phyloP scores from a whole-genome alignment of 2,797 vertebrate genomes.

The Botia almorhae region DNA sequence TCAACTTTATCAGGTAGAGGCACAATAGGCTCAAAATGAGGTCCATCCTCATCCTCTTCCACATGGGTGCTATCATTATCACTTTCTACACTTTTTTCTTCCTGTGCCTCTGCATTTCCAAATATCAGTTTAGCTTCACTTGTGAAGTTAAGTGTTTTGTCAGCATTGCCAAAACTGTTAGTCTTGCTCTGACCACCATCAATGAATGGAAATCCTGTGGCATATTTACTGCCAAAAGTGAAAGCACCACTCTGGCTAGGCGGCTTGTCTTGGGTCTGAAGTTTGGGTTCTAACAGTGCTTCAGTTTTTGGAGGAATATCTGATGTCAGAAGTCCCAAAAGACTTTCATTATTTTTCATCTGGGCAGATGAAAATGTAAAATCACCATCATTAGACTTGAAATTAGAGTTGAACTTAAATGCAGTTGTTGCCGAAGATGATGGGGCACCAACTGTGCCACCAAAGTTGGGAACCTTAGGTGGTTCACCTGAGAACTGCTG shows the following conservation, averaged over 20 bases:
- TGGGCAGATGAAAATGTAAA: slow-evolving; percentile 91
- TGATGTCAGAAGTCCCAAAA: slow-evolving; percentile 90
- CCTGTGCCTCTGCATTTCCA: slow-evolving; percentile 68
- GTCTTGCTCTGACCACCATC: slow-evolving; percentile 75
- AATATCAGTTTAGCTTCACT: slow-evolving; percentile 76
- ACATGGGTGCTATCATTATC: slow-evolving; percentile 87
- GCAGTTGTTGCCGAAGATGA: slow-evolving; percentile 74
- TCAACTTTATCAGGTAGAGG: slow-evolving; percentile 97
- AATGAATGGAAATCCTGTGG: slow-evolving; percentile 76
- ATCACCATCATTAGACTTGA: slow-evolving; percentile 97
- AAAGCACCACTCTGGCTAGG: slow-evolving; percentile 78
- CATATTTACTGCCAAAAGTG: slow-evolving; percentile 83
- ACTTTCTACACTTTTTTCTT: slow-evolving; percentile 79
- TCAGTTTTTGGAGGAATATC: slow-evolving; percentile 86
- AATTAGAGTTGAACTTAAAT: slow-evolving; percentile 98
- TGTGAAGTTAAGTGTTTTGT: slow-evolving; percentile 81
- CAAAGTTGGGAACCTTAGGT: slow-evolving; percentile 80
- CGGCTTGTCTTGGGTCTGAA: slow-evolving; percentile 68
- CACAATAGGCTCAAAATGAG: slow-evolving; percentile 98
- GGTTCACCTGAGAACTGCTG: slow-evolving; percentile 82
- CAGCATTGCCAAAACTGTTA: slow-evolving; percentile 76
- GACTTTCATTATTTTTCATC: slow-evolving; percentile 85
- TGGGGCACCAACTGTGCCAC: slow-evolving; percentile 72
- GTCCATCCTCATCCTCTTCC: slow-evolving; percentile 96
- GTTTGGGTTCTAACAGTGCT: slow-evolving; percentile 72